Percentiles rank a stretch among this genome's conserved stretches.
phyloP scores from a whole-genome alignment of 2,113 vertebrate species.

The Paracanthobrama guichenoti region DNA sequence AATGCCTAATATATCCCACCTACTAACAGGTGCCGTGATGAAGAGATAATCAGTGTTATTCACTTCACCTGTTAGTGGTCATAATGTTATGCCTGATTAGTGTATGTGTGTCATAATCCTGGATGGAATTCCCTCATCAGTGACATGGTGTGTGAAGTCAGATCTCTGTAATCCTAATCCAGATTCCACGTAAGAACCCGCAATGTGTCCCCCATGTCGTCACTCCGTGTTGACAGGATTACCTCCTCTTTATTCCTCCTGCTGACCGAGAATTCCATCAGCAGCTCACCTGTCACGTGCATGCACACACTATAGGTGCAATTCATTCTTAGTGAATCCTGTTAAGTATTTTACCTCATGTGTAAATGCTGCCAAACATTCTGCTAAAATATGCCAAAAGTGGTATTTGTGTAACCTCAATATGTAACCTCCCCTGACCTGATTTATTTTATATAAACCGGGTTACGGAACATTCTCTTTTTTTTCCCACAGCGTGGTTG shows the following conservation, averaged over 20 bases:
- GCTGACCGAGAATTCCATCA: constrained; percentile 43
- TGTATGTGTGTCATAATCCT: constrained; percentile 17
- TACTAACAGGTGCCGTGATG: too few species aligned
- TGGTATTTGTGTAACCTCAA: not conserved
- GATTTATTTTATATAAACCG: constrained; percentile 38
- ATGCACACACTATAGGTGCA: constrained; percentile 15
- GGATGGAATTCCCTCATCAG: constrained; percentile 52
- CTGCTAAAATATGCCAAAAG: not conserved
- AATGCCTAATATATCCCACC: too few species aligned
- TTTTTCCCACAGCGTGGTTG: not conserved
- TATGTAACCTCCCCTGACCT: constrained; percentile 9
- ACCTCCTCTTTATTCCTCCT: constrained; percentile 22
- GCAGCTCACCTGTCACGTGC: constrained; percentile 23
- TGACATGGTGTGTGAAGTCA: not conserved
- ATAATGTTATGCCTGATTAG: too few species aligned
- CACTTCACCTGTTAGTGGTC: too few species aligned
- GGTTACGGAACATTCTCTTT: constrained; percentile 13
- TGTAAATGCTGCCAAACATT: not conserved
- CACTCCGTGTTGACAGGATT: constrained; percentile 19
- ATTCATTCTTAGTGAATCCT: not conserved
- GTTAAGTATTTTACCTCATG: not conserved
- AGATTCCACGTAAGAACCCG: constrained; percentile 15
- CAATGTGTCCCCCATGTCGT: constrained; percentile 12
- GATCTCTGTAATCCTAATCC: constrained; percentile 53
- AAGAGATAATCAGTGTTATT: too few species aligned